A percentile compares a stretch with the other conserved stretches of the same genome.
These are phyloP conservation scores for Hemitrygon akajei DNA, from an alignment of 2,797 vertebrate species.

Conservation along the genomic window DNA sequence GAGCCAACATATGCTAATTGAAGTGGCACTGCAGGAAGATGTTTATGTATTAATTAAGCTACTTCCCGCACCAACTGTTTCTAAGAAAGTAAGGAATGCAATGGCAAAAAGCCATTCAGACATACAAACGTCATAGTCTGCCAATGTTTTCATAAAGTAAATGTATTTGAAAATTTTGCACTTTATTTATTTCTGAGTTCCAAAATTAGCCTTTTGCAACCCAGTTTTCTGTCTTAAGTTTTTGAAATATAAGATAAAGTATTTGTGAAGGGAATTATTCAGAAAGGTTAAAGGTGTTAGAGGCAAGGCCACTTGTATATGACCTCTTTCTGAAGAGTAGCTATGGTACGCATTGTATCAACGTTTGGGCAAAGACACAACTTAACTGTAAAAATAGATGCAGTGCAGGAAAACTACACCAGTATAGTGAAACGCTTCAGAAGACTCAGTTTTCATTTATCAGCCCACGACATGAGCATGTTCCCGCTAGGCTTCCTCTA, in stretches of 20 bases:
- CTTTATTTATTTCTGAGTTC: slow-evolving; percentile 23
- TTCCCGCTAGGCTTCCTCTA: no score
- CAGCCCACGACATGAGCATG: no score
- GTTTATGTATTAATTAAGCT: slow-evolving; percentile 75
- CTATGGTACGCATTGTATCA: not conserved
- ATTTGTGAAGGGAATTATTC: not conserved
- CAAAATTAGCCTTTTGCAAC: slow-evolving; percentile 18
- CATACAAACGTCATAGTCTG: slow-evolving; percentile 56
- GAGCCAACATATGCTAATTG: slow-evolving; percentile 64
- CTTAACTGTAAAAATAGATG: not conserved
- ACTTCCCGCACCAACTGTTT: slow-evolving; percentile 77
- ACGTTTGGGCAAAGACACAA: not conserved
- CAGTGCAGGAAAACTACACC: not conserved
- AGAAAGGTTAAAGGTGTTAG: not conserved
- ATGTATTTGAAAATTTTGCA: slow-evolving; percentile 27
- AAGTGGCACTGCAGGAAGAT: slow-evolving; percentile 60
- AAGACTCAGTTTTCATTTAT: not conserved
- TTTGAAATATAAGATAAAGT: not conserved
- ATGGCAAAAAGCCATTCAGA: slow-evolving; percentile 63
- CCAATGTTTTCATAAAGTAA: slow-evolving; percentile 34
- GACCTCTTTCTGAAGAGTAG: not conserved
- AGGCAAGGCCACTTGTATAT: not conserved
- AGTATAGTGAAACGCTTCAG: not conserved
- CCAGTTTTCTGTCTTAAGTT: not conserved
- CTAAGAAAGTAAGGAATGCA: slow-evolving; percentile 65